These are phyloP conservation scores for Psammodynastes pulverulentus DNA, from an alignment of 2,113 vertebrate species.

Conservation along the genomic window DNA sequence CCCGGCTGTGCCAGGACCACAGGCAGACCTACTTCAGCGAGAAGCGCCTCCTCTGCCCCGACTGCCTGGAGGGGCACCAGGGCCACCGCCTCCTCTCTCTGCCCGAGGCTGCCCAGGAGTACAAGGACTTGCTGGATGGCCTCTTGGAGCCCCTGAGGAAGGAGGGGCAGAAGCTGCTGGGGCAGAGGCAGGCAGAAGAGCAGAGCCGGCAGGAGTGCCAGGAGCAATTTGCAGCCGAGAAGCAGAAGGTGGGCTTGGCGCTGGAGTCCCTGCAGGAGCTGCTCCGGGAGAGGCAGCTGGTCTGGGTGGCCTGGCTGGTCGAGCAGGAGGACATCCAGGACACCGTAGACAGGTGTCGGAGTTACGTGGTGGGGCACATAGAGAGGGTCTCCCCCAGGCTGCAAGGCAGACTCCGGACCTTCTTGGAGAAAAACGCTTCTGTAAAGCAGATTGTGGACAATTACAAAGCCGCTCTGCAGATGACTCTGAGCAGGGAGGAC, in stretches of 20 bases:
- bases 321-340: not conserved
- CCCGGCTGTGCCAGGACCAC: not conserved
- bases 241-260: not conserved
- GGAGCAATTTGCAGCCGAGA: not conserved
- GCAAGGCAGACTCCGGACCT: too few species aligned
- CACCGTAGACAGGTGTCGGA: not conserved
- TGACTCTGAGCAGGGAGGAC: too few species aligned
- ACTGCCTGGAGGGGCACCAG: not conserved
- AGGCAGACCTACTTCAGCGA: not conserved
- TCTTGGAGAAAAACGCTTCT: too few species aligned
- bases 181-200: not conserved
- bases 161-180: not conserved
- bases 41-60: not conserved
- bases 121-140: not conserved
- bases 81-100: not conserved
- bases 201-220: not conserved
- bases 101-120: too few species aligned
- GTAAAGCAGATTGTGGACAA: too few species aligned
- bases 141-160: not conserved
- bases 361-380: too few species aligned
- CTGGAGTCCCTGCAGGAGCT: not conserved
- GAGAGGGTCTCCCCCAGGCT: too few species aligned
- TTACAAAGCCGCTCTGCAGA: too few species aligned
- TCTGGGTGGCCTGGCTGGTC: not conserved
- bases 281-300: not conserved